These are phyloP conservation scores for Dexiosoma caninum DNA, from an alignment of 2,888 invertebrate genomes.

Conservation along the genomic window DNA sequence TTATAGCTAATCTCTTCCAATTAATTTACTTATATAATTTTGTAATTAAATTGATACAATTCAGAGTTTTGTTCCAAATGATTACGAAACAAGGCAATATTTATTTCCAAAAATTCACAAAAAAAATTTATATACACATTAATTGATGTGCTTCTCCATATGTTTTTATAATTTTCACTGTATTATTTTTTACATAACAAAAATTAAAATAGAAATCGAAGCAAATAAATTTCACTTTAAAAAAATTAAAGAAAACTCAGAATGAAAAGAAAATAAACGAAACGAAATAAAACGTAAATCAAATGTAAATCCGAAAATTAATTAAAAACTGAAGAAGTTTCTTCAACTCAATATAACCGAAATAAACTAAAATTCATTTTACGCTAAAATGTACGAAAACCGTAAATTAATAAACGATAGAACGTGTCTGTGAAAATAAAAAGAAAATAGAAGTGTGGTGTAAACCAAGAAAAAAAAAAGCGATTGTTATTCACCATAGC, in stretches of 20 bases:
- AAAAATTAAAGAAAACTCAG: slow-evolving; percentile 66
- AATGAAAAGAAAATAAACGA: slow-evolving; percentile 70
- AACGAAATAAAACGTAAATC: slow-evolving; percentile 76
- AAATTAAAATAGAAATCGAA: slow-evolving; percentile 39
- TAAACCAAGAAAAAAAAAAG: not conserved
- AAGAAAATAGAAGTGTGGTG: slow-evolving; percentile 47
- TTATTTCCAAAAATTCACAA: slow-evolving; percentile 24
- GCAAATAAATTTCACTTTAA: slow-evolving; percentile 48
- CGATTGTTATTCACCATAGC: not conserved
- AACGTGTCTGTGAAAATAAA: not conserved
- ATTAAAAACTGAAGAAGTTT: slow-evolving; percentile 71
- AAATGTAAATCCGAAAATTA: slow-evolving; percentile 77
- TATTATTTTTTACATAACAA: slow-evolving; percentile 60
- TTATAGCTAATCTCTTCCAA: not conserved
- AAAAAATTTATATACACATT: slow-evolving; percentile 7
- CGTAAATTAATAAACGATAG: slow-evolving; percentile 6
- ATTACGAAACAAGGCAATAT: slow-evolving; percentile 21
- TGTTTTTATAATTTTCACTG: slow-evolving; percentile 1
- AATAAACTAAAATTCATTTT: slow-evolving; percentile 74
- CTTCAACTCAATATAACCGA: slow-evolving; percentile 78
- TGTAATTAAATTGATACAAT: not conserved
- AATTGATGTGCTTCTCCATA: not conserved
- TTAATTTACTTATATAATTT: not conserved
- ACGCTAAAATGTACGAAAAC: slow-evolving; percentile 40
- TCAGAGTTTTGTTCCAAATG: slow-evolving; percentile 3